Base-by-base conservation (phyloP, 2,797 vertebrate species). In the Hippopotamyrus pictus region DNA sequence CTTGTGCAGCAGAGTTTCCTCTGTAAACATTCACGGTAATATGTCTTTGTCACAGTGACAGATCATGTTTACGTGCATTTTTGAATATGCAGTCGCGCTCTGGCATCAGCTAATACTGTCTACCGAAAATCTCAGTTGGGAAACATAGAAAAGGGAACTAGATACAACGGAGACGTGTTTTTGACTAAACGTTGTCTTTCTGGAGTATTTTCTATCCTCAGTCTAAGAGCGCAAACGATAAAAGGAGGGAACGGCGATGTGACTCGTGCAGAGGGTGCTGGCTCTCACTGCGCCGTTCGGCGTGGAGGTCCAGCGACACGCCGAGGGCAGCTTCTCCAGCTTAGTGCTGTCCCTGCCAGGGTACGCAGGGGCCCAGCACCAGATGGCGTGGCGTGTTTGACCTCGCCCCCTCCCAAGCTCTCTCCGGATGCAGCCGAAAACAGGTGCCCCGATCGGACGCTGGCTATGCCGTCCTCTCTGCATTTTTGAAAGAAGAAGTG, bases 341-440 rank as follows among this genome's bases (percentile, higher is more conserved):
- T 88, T 73, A 89, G 88, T 91, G 90, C 92, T 65, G 86, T 90
- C 88, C 91, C 90, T 73, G 65, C 90, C 88, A 88, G 91, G 90
- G 90, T 86, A 89, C 92, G 88, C 93, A 90, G 93, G 94, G 94
- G 93, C 93, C 92, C 94, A 91, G 88, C 92, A 91, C 94, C 95
- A 96, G 95, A 95, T 96, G 95, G 95, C 90, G 93, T 91, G 91
- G 92, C 87, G 93, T 92, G 92, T 93, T 95, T 95, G 44, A 95
- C 94, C 95, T 95, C 94, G 95, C 92, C 92, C 59, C 93, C 93
- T 22, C 22, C 50, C 25, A 93, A 94, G 95, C 94, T 94, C 92
- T 91, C 93, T 92, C 94, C 92, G 93, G 92, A 88, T 88, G 90
- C 93, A 92, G 92, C 92, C 3, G 91, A 92, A 90, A 88, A 88